Evolutionary conservation across 2,113 vertebrate genomes (phyloP).

Genomic region (Zosterops lateralis): DNA sequence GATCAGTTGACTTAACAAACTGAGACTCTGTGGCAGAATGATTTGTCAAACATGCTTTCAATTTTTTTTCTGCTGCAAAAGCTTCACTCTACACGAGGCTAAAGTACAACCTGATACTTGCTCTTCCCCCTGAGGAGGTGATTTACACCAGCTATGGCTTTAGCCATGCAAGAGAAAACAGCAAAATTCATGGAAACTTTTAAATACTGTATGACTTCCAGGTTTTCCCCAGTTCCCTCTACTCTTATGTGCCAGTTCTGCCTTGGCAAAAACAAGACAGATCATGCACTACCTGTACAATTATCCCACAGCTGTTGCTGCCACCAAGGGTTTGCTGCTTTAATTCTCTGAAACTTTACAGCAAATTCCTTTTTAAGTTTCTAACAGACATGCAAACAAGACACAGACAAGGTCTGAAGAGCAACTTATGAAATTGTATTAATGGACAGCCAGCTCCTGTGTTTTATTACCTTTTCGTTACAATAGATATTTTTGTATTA

Average conservation of each 20-base stretch:
- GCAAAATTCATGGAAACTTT: neutral
- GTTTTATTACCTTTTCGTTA: neutral
- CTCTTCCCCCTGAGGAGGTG: neutral
- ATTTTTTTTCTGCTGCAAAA: neutral
- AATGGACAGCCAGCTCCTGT: neutral
- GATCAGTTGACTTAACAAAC: neutral
- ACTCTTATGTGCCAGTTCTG: neutral
- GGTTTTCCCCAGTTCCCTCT: neutral
- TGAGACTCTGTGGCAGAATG: neutral
- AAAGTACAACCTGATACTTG: neutral
- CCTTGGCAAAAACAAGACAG: neutral
- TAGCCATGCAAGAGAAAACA: neutral
- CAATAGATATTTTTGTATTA: neutral
- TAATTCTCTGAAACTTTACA: neutral
- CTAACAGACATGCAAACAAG: neutral
- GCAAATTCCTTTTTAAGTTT: neutral
- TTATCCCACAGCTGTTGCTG: neutral
- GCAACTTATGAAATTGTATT: neutral
- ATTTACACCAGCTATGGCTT: neutral
- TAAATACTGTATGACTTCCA: neutral
- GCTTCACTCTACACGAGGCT: neutral
- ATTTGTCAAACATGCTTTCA: neutral
- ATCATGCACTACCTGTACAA: neutral
- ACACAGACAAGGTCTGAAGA: neutral
- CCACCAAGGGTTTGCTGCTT: neutral